phyloP scores from a whole-genome alignment of 30 jellyfish, hydroid and myxozoan species.

The Hydractinia echinata region DNA sequence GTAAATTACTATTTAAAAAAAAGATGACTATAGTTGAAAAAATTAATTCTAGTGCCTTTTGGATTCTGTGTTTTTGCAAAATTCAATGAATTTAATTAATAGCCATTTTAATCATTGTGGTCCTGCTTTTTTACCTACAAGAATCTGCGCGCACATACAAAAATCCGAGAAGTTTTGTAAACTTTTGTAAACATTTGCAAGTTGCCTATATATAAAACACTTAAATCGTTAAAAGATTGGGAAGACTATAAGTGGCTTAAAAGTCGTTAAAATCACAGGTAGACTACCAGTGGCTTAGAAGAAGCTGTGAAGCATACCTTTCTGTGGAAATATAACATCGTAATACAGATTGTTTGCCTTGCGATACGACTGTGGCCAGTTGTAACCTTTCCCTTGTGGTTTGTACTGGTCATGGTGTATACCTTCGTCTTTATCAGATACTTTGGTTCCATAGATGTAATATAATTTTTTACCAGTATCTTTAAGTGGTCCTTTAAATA shows the following conservation, averaged over 20 bases:
- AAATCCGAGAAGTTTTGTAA: background rate
- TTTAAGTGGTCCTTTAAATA: conserved; percentile 79
- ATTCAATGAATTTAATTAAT: no score
- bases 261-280: no score
- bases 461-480: conserved; percentile 65
- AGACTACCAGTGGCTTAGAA: no score
- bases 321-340: conserved; percentile 51
- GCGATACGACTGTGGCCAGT: conserved; percentile 91
- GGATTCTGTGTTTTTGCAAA: no score
- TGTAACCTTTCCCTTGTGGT: conserved; percentile 80
- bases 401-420: conserved; percentile 47
- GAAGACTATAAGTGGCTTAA: no score
- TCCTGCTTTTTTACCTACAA: no score
- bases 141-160: background rate
- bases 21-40: no score
- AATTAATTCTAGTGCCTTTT: no score
- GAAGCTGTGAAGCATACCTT: conserved; percentile 19
- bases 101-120: no score
- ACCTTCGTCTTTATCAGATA: conserved; percentile 72
- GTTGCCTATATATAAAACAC: no score
- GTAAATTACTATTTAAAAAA: no score
- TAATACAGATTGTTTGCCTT: conserved; percentile 83
- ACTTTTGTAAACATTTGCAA: background rate
- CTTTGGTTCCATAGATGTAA: conserved; percentile 80
- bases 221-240: no score